Conservation (phyloP, 2,797 vertebrate genomes). For the Sebastes glaucus region DNA sequence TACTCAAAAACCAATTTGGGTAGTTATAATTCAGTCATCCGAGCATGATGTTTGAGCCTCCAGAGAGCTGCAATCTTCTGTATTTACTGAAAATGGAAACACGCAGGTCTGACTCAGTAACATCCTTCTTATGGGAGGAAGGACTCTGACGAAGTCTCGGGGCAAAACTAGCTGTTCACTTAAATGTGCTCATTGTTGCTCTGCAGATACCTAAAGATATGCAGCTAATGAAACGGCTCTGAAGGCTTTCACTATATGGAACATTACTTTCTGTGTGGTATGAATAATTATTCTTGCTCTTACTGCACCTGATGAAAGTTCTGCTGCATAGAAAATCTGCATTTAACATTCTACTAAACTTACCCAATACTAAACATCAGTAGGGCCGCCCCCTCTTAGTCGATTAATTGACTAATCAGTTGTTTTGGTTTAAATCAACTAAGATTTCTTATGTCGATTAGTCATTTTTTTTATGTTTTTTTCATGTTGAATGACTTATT, state of each 20-base stretch:
- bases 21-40: slow-evolving; percentile 35
- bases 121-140: slow-evolving; percentile 38
- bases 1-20: slow-evolving; percentile 52
- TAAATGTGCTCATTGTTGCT: slow-evolving; percentile 43
- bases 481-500: not conserved
- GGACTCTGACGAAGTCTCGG: slow-evolving; percentile 38
- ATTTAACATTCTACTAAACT: not conserved
- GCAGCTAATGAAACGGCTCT: slow-evolving; percentile 51
- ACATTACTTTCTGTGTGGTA: slow-evolving; percentile 30
- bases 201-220: slow-evolving; percentile 47
- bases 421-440: too few species aligned
- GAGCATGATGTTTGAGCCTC: slow-evolving; percentile 13
- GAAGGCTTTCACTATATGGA: slow-evolving; percentile 31
- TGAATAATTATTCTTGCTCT: slow-evolving; percentile 40
- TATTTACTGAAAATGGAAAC: slow-evolving; percentile 33
- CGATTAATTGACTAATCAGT: too few species aligned
- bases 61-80: slow-evolving; percentile 30
- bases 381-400: too few species aligned
- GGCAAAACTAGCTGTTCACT: slow-evolving; percentile 41
- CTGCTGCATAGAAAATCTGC: not conserved
- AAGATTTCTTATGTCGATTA: too few species aligned
- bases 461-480: too few species aligned
- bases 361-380: not conserved
- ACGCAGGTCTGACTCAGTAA: slow-evolving; percentile 30
- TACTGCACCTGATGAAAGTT: not conserved